Evolutionary conservation across 2,797 vertebrate genomes (phyloP).

Genomic region (Lacerta bilineata): DNA sequence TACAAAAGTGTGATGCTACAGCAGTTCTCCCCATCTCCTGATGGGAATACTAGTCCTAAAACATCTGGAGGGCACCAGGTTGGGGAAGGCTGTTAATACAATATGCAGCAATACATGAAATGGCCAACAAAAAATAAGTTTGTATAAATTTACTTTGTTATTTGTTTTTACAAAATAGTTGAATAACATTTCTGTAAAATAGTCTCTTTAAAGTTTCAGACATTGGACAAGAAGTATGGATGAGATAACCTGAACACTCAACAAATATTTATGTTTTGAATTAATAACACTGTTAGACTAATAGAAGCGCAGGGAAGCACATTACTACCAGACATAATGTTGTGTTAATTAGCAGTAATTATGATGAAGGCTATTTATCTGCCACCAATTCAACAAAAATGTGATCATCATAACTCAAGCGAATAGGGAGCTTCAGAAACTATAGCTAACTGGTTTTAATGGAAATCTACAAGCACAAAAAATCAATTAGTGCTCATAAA

Average conservation of each 20-base stretch:
- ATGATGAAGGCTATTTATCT: conserved; percentile 80
- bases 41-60: too few relatives aligned
- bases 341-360: conserved; percentile 92
- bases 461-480: conserved; percentile 86
- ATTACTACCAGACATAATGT: conserved; percentile 73
- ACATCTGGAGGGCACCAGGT: too few relatives aligned
- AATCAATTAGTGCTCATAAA: conserved; percentile 91
- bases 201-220: background rate
- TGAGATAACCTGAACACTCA: conserved; percentile 38
- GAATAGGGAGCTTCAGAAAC: conserved; percentile 80
- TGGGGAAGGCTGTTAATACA: background rate
- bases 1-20: background rate
- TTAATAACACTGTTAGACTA: conserved; percentile 73
- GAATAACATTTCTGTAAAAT: background rate
- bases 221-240: background rate
- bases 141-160: background rate
- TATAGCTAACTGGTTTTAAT: conserved; percentile 82
- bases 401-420: conserved; percentile 84
- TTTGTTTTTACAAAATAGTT: background rate
- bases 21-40: too few relatives aligned
- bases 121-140: background rate
- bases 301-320: conserved; percentile 69
- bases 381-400: conserved; percentile 86
- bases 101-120: background rate
- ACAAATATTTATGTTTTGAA: conserved; percentile 73